phyloP scores from a whole-genome alignment of 2,797 vertebrate genomes.

The Tamandua tetradactyla region DNA sequence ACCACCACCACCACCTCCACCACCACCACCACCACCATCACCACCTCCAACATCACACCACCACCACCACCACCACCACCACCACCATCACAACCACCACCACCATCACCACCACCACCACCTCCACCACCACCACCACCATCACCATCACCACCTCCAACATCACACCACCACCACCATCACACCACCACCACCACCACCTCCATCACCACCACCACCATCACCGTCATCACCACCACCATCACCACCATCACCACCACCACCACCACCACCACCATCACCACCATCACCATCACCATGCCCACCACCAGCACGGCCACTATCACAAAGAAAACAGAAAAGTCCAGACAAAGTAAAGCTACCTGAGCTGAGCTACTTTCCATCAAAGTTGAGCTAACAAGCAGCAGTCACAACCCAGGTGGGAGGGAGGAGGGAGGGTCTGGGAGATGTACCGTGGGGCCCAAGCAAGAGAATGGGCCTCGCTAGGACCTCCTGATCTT shows the following conservation, averaged over 20 bases:
- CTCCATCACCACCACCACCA: no score
- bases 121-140: accelerated
- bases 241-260: no score
- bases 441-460: not conserved
- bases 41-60: no score
- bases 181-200: not conserved
- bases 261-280: no score
- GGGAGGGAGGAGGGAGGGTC: not conserved
- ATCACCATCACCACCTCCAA: accelerated
- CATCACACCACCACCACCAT: accelerated
- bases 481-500: not conserved
- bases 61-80: accelerated
- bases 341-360: not conserved
- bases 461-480: not conserved
- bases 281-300: no score
- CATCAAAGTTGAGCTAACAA: not conserved
- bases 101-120: not conserved
- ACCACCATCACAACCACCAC: not conserved
- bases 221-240: no score
- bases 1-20: accelerated
- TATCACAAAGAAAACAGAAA: not conserved
- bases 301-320: accelerated
- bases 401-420: not conserved
- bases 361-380: not conserved
- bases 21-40: accelerated